Evolutionary conservation across 1,140 invertebrate genomes (phyloP).

Genomic region (Cepaea nemoralis): DNA sequence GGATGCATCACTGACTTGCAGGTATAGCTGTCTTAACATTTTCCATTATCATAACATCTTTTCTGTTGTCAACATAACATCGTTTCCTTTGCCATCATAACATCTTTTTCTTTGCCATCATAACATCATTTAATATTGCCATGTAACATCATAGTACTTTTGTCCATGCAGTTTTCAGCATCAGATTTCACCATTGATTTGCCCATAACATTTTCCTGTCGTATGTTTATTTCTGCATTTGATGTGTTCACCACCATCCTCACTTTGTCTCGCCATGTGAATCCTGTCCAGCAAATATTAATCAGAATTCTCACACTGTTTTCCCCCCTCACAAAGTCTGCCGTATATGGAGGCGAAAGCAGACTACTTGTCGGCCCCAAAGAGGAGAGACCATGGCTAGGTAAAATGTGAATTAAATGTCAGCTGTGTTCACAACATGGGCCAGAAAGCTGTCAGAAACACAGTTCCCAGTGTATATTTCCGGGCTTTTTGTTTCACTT

Average conservation of each 20-base stretch:
- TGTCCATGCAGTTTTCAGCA: too few relatives aligned
- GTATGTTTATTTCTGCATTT: neutral
- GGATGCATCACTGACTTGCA: neutral
- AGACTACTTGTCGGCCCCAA: conserved; percentile 4
- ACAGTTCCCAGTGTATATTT: neutral
- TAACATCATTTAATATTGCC: neutral
- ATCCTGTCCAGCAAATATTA: neutral
- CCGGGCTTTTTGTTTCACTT: neutral
- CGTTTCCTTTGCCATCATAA: neutral
- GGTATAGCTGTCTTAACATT: neutral
- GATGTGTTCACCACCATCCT: too few relatives aligned
- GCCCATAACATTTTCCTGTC: neutral
- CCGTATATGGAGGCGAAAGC: conserved; percentile 1
- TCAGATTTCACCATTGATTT: neutral
- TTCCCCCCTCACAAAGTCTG: conserved; percentile 1
- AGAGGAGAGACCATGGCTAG: conserved; percentile 5
- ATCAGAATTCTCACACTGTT: neutral
- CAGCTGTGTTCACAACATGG: neutral
- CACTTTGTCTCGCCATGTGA: neutral
- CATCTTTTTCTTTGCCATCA: neutral
- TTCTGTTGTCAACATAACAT: too few relatives aligned
- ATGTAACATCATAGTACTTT: too few relatives aligned
- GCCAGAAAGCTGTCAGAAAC: neutral
- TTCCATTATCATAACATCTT: neutral
- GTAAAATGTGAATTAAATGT: neutral